Percentiles rank a stretch among this genome's conserved stretches.
Evolutionary conservation across 2,888 invertebrate species (phyloP).

Genomic region (Mesorhabditis spiculigera): DNA sequence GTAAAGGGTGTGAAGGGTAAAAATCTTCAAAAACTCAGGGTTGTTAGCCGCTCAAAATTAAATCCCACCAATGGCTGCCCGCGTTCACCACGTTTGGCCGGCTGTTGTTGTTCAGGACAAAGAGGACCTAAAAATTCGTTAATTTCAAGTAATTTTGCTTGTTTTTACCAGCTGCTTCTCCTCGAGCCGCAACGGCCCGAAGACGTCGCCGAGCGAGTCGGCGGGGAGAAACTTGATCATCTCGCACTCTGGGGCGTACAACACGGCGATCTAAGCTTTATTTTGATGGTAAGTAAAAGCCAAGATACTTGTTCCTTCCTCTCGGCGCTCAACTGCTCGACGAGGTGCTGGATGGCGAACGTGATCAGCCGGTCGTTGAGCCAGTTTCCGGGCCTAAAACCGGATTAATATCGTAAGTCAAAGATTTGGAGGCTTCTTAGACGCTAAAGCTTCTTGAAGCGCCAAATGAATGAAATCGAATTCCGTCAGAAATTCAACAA

Average conservation of each 20-base stretch:
- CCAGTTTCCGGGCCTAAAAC: conserved; percentile 22
- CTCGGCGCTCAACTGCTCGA: conserved; percentile 12
- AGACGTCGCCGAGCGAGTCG: neutral
- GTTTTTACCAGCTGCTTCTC: neutral
- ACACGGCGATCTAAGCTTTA: neutral
- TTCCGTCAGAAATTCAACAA: neutral
- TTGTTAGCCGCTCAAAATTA: neutral
- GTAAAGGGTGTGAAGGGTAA: too few relatives aligned
- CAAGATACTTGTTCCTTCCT: neutral
- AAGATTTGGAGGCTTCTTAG: too few relatives aligned
- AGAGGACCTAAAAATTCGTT: neutral
- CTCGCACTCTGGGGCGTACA: conserved; percentile 2
- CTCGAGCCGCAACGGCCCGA: neutral
- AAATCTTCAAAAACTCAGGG: too few relatives aligned
- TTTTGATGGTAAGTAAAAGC: neutral
- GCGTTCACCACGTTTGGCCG: neutral
- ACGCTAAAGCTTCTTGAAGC: too few relatives aligned
- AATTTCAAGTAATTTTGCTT: neutral
- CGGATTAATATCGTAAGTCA: too few relatives aligned
- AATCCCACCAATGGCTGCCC: neutral
- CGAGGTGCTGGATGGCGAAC: conserved; percentile 29
- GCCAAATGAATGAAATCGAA: too few relatives aligned
- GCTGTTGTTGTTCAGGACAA: neutral
- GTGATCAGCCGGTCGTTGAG: conserved; percentile 37
- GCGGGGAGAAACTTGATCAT: neutral